Evolutionary conservation across 2,113 vertebrate species (phyloP).

Genomic region (Dicaeum eximium): DNA sequence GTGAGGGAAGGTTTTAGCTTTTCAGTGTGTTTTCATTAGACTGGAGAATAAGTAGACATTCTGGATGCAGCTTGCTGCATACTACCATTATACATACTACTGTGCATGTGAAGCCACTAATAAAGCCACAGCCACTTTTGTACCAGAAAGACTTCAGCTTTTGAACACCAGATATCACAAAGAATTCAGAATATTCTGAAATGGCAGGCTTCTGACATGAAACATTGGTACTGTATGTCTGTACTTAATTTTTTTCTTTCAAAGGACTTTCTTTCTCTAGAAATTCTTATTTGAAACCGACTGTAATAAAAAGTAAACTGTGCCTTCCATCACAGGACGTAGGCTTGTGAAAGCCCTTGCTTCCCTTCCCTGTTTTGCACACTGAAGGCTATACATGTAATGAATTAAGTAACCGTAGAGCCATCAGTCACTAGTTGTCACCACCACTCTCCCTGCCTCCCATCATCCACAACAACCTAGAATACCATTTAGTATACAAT

Average conservation of each 20-base stretch:
- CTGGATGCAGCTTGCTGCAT: fast-evolving
- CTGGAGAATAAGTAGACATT: background rate
- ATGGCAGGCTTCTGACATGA: background rate
- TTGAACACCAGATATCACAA: background rate
- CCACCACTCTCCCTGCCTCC: background rate
- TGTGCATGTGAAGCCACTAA: fast-evolving
- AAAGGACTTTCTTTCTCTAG: background rate
- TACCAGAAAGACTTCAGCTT: background rate
- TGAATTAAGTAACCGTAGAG: background rate
- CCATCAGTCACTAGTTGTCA: background rate
- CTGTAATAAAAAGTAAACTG: background rate
- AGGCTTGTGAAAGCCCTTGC: background rate
- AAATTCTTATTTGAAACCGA: background rate
- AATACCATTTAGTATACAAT: background rate
- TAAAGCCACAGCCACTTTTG: background rate
- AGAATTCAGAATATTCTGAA: background rate
- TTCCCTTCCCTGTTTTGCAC: background rate
- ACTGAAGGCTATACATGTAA: background rate
- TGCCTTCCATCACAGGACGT: background rate
- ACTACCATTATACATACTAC: background rate
- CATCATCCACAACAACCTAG: background rate
- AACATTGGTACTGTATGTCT: background rate
- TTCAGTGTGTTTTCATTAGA: background rate
- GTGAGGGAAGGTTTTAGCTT: background rate
- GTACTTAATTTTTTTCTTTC: background rate